A percentile compares a stretch with the other conserved stretches of the same genome.
These are phyloP conservation scores for Pteria penguin DNA, from an alignment of 2,888 invertebrate genomes.

Conservation along the genomic window DNA sequence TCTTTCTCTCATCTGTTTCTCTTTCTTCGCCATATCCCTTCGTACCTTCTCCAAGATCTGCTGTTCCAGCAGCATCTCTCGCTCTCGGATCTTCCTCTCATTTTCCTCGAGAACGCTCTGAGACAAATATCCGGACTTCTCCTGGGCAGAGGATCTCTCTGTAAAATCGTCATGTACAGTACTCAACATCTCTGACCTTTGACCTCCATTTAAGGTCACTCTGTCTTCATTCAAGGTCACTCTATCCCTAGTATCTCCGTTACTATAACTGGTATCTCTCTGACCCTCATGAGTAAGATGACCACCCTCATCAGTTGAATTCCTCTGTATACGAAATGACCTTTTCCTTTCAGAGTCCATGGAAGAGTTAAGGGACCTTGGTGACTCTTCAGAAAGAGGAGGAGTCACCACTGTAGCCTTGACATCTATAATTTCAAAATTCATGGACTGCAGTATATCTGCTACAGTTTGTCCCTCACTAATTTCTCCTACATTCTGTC, in stretches of 20 bases:
- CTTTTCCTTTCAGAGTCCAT: neutral
- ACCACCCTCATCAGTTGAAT: neutral
- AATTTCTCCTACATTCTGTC: neutral
- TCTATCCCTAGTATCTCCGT: neutral
- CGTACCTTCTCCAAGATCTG: conserved; percentile 9
- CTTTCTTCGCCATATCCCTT: conserved; percentile 42
- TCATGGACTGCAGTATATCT: neutral
- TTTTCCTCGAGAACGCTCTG: no score
- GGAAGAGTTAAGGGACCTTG: neutral
- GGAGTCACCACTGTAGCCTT: neutral
- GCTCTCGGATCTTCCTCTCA: neutral
- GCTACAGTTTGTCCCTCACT: neutral
- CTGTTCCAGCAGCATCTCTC: conserved; percentile 34
- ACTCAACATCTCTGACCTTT: neutral
- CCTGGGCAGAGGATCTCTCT: neutral
- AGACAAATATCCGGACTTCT: no score
- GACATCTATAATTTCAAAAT: neutral
- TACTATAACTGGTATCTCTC: neutral
- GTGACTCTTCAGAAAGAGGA: neutral
- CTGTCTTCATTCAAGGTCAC: neutral
- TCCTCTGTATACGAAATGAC: neutral
- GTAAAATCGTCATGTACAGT: neutral
- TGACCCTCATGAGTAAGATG: neutral
- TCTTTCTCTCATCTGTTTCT: conserved; percentile 28
- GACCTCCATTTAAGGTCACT: neutral